Evolutionary conservation across 2,888 invertebrate genomes (phyloP).

Genomic region (Falcaria lacertinaria): DNA sequence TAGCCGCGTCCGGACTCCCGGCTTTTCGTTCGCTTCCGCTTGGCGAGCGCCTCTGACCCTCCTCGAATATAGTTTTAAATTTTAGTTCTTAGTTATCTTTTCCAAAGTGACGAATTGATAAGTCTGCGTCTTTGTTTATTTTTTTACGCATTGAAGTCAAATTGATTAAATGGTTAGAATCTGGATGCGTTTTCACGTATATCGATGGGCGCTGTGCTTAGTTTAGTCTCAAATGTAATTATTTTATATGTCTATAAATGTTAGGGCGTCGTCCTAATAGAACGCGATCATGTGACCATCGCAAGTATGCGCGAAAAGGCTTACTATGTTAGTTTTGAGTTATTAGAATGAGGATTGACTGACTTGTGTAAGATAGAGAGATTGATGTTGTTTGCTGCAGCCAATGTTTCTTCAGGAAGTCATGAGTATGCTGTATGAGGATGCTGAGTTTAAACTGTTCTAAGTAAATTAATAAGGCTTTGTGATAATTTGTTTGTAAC

Average conservation of each 20-base stretch:
- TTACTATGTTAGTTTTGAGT: slow-evolving; percentile 44
- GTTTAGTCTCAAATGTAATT: slow-evolving; percentile 72
- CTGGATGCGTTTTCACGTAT: slow-evolving; percentile 49
- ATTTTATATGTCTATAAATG: no score
- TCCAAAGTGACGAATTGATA: slow-evolving; percentile 77
- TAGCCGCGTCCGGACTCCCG: slow-evolving; percentile 40
- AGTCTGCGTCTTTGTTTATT: slow-evolving; percentile 71
- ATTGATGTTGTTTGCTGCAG: slow-evolving; percentile 57
- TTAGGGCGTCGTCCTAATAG: no score
- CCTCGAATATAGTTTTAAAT: slow-evolving; percentile 74
- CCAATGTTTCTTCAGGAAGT: slow-evolving; percentile 41
- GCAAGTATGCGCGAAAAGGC: no score
- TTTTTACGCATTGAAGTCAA: slow-evolving; percentile 56
- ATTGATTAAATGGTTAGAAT: slow-evolving; percentile 46
- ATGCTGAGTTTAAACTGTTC: slow-evolving; percentile 22
- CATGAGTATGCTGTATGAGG: slow-evolving; percentile 22
- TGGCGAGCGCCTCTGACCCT: slow-evolving; percentile 59
- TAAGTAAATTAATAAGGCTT: slow-evolving; percentile 37
- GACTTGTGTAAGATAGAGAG: slow-evolving; percentile 58
- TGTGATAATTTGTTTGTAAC: slow-evolving; percentile 44
- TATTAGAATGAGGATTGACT: slow-evolving; percentile 58
- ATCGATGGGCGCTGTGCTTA: slow-evolving; percentile 67
- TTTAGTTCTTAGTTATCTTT: slow-evolving; percentile 72
- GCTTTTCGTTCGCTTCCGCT: slow-evolving; percentile 50
- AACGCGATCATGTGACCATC: no score